These are phyloP conservation scores for Adelognathus sp. DNA, from an alignment of 2,888 invertebrate species.

Conservation along the genomic window DNA sequence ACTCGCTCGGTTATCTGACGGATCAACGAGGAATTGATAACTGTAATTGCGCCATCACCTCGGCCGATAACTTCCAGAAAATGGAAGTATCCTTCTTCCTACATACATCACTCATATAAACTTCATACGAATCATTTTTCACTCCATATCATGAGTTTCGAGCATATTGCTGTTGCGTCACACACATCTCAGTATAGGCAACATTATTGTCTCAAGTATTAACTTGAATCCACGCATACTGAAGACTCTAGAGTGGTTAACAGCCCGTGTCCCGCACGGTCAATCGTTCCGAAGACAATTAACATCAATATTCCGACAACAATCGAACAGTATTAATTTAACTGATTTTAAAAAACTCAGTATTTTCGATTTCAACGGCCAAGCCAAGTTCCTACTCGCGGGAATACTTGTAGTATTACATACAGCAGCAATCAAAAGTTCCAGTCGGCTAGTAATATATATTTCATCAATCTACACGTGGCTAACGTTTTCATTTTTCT, in stretches of 20 bases:
- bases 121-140: background rate
- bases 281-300: background rate
- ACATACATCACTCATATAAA: background rate
- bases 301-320: background rate
- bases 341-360: constrained; percentile 17
- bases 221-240: constrained; percentile 37
- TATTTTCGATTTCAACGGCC: constrained; percentile 14
- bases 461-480: background rate
- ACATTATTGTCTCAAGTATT: too few relatives aligned
- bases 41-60: background rate
- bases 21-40: constrained; percentile 41
- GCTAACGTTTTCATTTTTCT: background rate
- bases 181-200: too few relatives aligned
- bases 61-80: background rate
- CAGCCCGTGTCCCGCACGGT: background rate
- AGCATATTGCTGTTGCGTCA: background rate
- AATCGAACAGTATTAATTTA: background rate
- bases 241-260: constrained; percentile 24
- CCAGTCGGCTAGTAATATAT: background rate
- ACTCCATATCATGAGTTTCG: background rate
- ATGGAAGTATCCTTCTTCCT: background rate
- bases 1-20: constrained; percentile 40
- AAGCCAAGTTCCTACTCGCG: constrained; percentile 16
- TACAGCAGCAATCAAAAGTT: constrained; percentile 13
- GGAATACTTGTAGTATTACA: constrained; percentile 35